Evolutionary conservation across 2,113 vertebrate species (phyloP), one percentile per base, ranked within the genome.

Genomic region (Actinemys pallida): DNA sequence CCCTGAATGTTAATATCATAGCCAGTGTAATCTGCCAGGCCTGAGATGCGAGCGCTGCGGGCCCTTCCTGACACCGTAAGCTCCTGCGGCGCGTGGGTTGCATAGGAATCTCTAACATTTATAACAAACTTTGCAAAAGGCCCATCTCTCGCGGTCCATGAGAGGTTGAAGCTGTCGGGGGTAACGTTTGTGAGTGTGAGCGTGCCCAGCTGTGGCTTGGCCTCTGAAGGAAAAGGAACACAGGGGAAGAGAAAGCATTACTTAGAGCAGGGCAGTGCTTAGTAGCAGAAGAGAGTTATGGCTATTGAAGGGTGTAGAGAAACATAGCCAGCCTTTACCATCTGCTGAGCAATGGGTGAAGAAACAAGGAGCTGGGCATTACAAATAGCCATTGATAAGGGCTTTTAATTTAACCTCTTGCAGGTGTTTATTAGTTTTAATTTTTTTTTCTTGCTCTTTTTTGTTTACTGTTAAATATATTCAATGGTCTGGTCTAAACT

Each of bases 151-250:
- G 95, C 75, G 86, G 94, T 98, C 98, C 98, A 98, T 2, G 98
- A 98, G 94, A 98, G 57, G 92, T 91, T 97, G 98, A 98, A 98
- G 97, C 97, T 98, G 97, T 97, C 94, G 1, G 97, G 94, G 84
- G 97, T 98, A 97, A 98, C 94, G 42, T 95, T 98, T 98, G 98
- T 98, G 98, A 98, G 88, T 92, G 98, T 95, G 95, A 98, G 95
- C 31, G 1, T 96, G 95, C 97, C 95, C 97, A 98, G 90, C 95
- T 98, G 96, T 95, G 97, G 96, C 93, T 98, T 97, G 95, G 96
- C 95, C 90, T 98, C 98, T 98, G 89, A 95, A 94, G 97, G 87
- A 89, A 97, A 89, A 96, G 97, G 97, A 96, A 97, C 93, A 97
- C 14, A 75, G 96, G 94, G 72, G 93, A 92, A 83, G 50, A 96